Evolutionary conservation across 2,888 invertebrate species (phyloP), one percentile per base, ranked within the genome.

Genomic region (Malthinus flaveolus): DNA sequence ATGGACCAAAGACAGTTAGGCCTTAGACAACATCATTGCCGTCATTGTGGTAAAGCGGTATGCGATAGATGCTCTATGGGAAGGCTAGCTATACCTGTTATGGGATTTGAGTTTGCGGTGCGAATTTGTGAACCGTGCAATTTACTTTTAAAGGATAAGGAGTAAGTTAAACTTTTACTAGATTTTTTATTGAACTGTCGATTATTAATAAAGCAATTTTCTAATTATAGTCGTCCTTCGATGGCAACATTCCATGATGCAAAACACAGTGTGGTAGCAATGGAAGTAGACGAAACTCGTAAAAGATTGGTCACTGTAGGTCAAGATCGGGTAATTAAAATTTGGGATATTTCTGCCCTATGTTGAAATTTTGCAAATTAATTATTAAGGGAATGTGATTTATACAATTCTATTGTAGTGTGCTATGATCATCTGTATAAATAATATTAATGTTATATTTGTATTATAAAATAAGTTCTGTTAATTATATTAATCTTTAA

Each of bases 31-130:
- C 93, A 94, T 80, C 93, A 93, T 80, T 95, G 94, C 75, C 87
- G 94, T 51, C 87, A 91, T 79, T 99, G 98, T 80, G 99, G 99
- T 42, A 90, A 91, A 76, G 98, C 99, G 9, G 89, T 96, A 51
- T 99, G 99, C 80, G 95, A 93, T 74, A 84, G 87, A 66, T 99
- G 99, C 78, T 95, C 95, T 10, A 86, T 88, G 54, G 89, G 91
- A 77, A 87, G 92, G 63, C 86, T 95, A 68, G 90, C 92, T 56
- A 91, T 97, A 76, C 98, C 99, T 1, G 84, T 90, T 49, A 94
- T 98, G 93, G 99, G 99, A 46, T 98, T 96, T 81, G 99, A 99
- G 81, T 96, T 95, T 81, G 93, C 94, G 75, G 96, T 98, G 65
- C 85, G 99, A 60, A 92, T 98, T 52, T 99, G 99, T 81, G 91